phyloP scores from a whole-genome alignment of 2,797 vertebrate species.

The Notoglanidium macrostoma region DNA sequence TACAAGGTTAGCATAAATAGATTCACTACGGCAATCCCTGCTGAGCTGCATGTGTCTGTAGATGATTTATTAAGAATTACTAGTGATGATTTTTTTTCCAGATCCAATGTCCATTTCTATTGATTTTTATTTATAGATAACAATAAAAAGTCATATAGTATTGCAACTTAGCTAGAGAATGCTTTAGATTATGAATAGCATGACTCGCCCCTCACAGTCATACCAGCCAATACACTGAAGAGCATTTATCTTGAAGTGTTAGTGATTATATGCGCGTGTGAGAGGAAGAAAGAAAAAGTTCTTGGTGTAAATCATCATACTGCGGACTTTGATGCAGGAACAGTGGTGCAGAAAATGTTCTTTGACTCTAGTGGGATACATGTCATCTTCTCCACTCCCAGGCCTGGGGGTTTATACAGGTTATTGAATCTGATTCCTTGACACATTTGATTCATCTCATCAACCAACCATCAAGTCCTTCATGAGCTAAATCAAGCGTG shows the following conservation, averaged over 20 bases:
- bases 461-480: constrained; percentile 18
- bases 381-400: constrained; percentile 9
- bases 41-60: not conserved
- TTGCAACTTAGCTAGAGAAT: not conserved
- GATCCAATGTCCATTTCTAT: not conserved
- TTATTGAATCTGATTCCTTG: constrained; percentile 15
- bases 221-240: not conserved
- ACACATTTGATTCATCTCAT: constrained; percentile 33
- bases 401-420: not conserved
- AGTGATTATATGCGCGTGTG: not conserved
- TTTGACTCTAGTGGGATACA: constrained; percentile 19
- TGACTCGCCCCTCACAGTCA: not conserved
- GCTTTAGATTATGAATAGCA: not conserved
- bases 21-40: not conserved
- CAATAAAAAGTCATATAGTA: not conserved
- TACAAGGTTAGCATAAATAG: not conserved
- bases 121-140: not conserved
- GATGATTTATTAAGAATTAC: not conserved
- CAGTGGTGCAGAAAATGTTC: constrained; percentile 11
- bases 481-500: constrained; percentile 38
- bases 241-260: constrained; percentile 2
- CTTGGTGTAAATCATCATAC: constrained; percentile 17
- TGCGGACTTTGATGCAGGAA: constrained; percentile 8
- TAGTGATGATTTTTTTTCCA: not conserved
- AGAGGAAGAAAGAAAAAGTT: not conserved